Evolutionary conservation across 2,113 vertebrate species (phyloP).

Genomic region (Hypocryptadius cinnamomeus): DNA sequence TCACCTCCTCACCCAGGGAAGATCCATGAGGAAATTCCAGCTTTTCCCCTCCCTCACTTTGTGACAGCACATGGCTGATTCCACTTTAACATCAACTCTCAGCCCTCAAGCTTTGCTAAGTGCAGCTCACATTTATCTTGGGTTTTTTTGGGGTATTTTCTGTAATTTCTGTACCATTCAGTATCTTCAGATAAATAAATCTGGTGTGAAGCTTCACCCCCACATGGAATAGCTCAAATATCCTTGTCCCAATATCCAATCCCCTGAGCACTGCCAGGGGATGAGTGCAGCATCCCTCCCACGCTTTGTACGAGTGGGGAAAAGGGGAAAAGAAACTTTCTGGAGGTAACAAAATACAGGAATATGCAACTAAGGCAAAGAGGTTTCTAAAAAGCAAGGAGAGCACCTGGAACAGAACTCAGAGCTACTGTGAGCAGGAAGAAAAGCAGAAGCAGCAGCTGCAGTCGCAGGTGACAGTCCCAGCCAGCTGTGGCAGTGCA

Average conservation of each 20-base stretch:
- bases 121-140: neutral
- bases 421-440: neutral
- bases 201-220: neutral
- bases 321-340: neutral
- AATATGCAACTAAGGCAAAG: neutral
- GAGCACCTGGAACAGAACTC: neutral
- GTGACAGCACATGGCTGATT: neutral
- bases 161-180: neutral
- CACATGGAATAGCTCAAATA: neutral
- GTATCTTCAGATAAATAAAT: neutral
- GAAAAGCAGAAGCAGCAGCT: neutral
- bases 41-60: neutral
- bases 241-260: neutral
- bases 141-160: neutral
- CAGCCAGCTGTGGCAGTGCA: neutral
- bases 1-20: neutral
- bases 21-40: neutral
- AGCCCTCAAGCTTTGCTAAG: neutral
- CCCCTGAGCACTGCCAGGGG: neutral
- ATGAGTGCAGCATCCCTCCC: neutral
- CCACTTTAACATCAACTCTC: neutral
- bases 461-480: neutral
- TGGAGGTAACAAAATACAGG: neutral
- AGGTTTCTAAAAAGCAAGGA: neutral
- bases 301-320: fast-evolving